Evolutionary conservation across 2,888 invertebrate genomes (phyloP).

Genomic region (Synanthedon tipuliformis): DNA sequence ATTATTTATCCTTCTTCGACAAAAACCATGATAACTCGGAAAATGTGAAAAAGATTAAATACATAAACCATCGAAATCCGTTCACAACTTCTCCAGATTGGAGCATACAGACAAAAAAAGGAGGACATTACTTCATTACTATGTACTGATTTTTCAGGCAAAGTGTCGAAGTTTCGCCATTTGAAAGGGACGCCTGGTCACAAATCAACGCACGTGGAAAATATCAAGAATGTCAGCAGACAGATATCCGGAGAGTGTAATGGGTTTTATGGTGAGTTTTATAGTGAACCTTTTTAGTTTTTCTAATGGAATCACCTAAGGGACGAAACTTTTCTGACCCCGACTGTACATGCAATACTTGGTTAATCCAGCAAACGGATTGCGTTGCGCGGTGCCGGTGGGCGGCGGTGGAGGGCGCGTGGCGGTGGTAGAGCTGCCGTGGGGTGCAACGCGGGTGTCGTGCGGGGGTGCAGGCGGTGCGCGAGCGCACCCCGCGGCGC

Average conservation of each 20-base stretch:
- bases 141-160: slow-evolving; percentile 20
- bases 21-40: too few species aligned
- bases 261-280: slow-evolving; percentile 82
- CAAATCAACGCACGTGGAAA: slow-evolving; percentile 92
- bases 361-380: slow-evolving; percentile 76
- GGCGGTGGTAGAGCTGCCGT: slow-evolving; percentile 82
- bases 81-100: slow-evolving; percentile 1
- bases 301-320: not conserved
- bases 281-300: too few species aligned
- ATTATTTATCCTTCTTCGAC: too few species aligned
- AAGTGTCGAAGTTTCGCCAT: slow-evolving; percentile 92
- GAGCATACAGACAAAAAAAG: not conserved
- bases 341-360: not conserved
- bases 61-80: too few species aligned
- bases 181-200: slow-evolving; percentile 91
- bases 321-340: not conserved
- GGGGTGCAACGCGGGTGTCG: slow-evolving; percentile 28
- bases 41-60: too few species aligned
- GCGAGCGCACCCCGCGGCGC: slow-evolving; percentile 87
- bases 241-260: slow-evolving; percentile 96
- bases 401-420: slow-evolving; percentile 69
- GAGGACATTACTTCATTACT: not conserved
- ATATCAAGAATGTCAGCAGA: slow-evolving; percentile 88
- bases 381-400: slow-evolving; percentile 89
- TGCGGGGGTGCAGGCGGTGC: slow-evolving; percentile 64